phyloP scores from a whole-genome alignment of 1,140 invertebrate species.

The Calliopsis andreniformis region DNA sequence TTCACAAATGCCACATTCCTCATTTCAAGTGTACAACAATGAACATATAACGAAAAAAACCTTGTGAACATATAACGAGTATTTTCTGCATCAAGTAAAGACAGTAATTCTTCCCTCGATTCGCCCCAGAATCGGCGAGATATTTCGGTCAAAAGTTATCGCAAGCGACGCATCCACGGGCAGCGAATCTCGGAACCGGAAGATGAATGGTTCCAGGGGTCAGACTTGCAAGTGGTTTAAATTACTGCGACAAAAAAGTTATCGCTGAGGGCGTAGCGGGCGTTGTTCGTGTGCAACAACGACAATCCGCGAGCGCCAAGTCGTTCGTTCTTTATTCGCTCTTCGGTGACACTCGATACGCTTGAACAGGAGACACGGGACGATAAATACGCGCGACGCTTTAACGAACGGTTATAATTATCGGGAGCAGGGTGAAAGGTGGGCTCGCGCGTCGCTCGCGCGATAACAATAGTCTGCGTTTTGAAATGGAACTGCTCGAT shows the following conservation, averaged over 20 bases:
- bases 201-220: constrained; percentile 33
- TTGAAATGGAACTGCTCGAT: background rate
- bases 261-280: background rate
- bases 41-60: too few species aligned
- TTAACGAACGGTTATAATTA: constrained; percentile 43
- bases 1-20: too few species aligned
- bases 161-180: constrained; percentile 8
- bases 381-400: constrained; percentile 26
- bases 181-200: constrained; percentile 32
- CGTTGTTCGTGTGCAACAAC: constrained; percentile 9
- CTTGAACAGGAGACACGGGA: background rate
- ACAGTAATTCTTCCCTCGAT: constrained; percentile 6
- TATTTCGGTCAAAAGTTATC: constrained; percentile 33
- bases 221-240: constrained; percentile 36
- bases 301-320: background rate
- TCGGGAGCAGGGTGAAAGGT: background rate
- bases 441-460: background rate
- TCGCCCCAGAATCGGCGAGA: constrained; percentile 20
- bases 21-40: too few species aligned
- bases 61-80: too few species aligned
- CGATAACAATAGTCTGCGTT: background rate
- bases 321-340: constrained; percentile 10
- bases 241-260: constrained; percentile 19
- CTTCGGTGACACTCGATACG: constrained; percentile 19
- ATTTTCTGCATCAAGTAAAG: background rate